Evolutionary conservation across 2,888 invertebrate species (phyloP).

Genomic region (Tiphia femorata): DNA sequence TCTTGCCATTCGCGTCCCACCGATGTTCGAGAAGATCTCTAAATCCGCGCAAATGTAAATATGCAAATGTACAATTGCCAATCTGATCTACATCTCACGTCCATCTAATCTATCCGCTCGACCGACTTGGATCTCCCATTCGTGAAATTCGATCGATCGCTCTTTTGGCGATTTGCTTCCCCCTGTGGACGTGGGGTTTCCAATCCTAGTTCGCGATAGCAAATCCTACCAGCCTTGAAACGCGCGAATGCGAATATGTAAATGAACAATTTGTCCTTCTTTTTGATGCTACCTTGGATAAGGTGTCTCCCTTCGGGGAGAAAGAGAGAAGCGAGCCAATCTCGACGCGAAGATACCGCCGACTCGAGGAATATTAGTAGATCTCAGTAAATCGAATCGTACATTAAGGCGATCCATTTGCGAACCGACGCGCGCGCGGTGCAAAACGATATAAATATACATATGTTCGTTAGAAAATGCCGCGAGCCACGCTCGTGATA

Average conservation of each 20-base stretch:
- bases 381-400: conserved; percentile 6
- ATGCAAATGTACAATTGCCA: conserved; percentile 25
- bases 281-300: conserved; percentile 1
- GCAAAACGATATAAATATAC: conserved; percentile 30
- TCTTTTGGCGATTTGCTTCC: no score
- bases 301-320: neutral
- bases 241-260: neutral
- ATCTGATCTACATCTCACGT: no score
- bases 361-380: neutral
- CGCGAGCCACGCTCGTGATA: conserved; percentile 25
- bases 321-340: neutral
- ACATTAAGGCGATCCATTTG: conserved; percentile 26
- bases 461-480: no score
- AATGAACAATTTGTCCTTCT: conserved; percentile 31
- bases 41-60: no score
- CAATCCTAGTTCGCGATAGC: no score
- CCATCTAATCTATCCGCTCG: no score
- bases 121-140: no score
- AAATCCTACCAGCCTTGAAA: no score
- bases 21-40: no score
- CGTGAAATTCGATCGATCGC: no score
- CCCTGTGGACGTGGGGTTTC: no score
- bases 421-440: conserved; percentile 18
- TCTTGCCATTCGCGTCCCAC: no score
- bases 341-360: neutral